A percentile compares a stretch with the other conserved stretches of the same genome.
Conservation (phyloP, 1,140 invertebrate genomes). For the Cyrtorhinus lividipennis region DNA sequence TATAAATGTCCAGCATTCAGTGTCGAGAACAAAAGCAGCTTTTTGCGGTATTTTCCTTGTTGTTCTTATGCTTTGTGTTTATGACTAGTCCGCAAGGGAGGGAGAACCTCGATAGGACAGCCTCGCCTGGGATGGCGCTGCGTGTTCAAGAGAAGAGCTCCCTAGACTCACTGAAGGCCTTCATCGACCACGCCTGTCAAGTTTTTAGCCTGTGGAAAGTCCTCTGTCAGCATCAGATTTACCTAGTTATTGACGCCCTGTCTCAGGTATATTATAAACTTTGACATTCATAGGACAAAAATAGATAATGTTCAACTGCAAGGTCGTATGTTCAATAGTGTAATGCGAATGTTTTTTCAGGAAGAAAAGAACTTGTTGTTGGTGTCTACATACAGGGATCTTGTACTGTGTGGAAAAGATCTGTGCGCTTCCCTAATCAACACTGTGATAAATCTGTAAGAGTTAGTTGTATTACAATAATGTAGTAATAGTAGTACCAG, state of each 20-base stretch:
- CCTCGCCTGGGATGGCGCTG: not conserved
- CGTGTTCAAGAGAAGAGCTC: constrained; percentile 51
- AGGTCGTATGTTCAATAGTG: too few species aligned
- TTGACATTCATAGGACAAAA: too few species aligned
- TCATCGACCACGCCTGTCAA: constrained; percentile 70
- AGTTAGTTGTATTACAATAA: not conserved
- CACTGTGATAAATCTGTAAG: constrained; percentile 49
- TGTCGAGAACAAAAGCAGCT: too few species aligned
- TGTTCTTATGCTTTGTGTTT: too few species aligned
- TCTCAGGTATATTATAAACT: constrained; percentile 34
- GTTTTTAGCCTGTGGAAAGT: constrained; percentile 89
- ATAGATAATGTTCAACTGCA: too few species aligned
- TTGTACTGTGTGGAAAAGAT: constrained; percentile 71
- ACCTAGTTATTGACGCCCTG: constrained; percentile 48
- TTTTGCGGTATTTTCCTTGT: too few species aligned
- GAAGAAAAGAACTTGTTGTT: constrained; percentile 47
- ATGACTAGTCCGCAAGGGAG: not conserved
- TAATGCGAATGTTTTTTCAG: constrained; percentile 30
- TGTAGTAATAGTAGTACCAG: too few species aligned
- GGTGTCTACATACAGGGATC: constrained; percentile 55
- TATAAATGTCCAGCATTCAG: too few species aligned
- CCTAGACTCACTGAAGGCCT: constrained; percentile 55
- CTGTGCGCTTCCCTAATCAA: constrained; percentile 59
- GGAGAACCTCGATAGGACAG: not conserved
- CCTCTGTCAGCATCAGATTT: constrained; percentile 82